phyloP scores from a whole-genome alignment of 2,888 invertebrate species.

The Ectemnius cavifrons region DNA sequence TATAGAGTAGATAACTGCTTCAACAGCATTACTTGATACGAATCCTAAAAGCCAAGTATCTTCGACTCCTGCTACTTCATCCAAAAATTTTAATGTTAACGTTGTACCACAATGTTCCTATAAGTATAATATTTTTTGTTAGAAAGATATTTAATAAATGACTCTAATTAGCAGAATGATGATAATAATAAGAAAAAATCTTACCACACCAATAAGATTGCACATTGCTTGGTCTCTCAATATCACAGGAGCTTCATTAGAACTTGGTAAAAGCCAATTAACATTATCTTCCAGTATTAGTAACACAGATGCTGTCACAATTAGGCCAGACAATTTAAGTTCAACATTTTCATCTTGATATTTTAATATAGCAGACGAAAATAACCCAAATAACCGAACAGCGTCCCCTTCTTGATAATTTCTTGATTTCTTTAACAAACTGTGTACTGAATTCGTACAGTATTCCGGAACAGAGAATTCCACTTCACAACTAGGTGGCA shows the following conservation, averaged over 20 bases:
- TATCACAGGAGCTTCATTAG: conserved; percentile 68
- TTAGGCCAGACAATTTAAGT: conserved; percentile 66
- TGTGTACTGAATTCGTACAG: conserved; percentile 66
- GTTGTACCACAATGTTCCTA: conserved; percentile 68
- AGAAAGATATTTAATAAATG: background rate
- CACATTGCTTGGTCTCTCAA: conserved; percentile 79
- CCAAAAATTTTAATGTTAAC: conserved; percentile 79
- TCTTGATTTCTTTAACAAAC: conserved; percentile 64
- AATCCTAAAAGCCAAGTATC: conserved; percentile 79
- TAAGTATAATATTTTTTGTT: conserved; percentile 11
- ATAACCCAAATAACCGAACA: conserved; percentile 76
- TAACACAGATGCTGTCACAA: conserved; percentile 75
- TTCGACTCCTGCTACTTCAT: conserved; percentile 79
- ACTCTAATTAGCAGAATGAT: background rate
- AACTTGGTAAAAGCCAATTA: conserved; percentile 78
- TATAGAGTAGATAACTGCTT: conserved; percentile 79
- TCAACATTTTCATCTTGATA: conserved; percentile 63
- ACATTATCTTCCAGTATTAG: conserved; percentile 77
- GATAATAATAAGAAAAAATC: conserved; percentile 38
- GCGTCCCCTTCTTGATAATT: conserved; percentile 72
- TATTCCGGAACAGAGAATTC: conserved; percentile 73
- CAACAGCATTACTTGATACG: conserved; percentile 77
- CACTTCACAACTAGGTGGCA: conserved; percentile 78
- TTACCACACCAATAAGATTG: conserved; percentile 80
- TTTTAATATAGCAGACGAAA: conserved; percentile 76